Base-by-base conservation (phyloP, 2,888 invertebrate genomes). In the Folsomia manolachei region DNA sequence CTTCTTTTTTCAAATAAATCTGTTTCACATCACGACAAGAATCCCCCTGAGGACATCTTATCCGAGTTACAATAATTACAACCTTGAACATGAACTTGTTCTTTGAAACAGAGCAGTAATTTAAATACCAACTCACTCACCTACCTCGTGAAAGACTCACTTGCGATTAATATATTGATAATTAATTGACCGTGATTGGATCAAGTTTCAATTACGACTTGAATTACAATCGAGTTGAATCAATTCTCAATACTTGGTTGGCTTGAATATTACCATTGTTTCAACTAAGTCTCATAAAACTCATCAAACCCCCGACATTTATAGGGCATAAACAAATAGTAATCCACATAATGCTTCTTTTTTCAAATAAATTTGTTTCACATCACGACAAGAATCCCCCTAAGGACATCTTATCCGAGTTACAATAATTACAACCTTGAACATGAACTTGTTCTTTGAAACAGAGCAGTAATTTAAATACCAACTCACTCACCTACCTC, bases 11-110 rank as follows among this genome's bases (percentile, higher is more conserved):
- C n/a, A 18, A 56, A 21, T 56, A n/a, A 56, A 56, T 18, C n/a
- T 56, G 7, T 14, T 14, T 39, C 39, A 9, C 39, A 14, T 39
- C 7, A 39, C 39, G 14, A 39, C 14, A n/a, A n/a, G n/a, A n/a
- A 4, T 14, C 39, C 39, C 39, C 39, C 39, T 14, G 39, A 39
- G 39, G 39, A 56, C 56, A 14, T 56, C n/a, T 21, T 56, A 14
- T 7, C 7, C 18, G 7, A 14, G 19, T n/a, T 14, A 56, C 4
- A 56, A 14, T 39, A 56, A 56, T 56, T 56, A 56, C 56, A 56
- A 56, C 56, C 56, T 56, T 56, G 56, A 56, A 19, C 56, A 21
- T 56, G 56, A 56, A 56, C 56, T 56, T 56, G 56, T 18, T 56
- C 21, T 21, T 56, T 56, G n/a, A 56, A 56, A 39, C 39, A 19